Percentiles rank a stretch among this genome's conserved stretches.
phyloP scores from a whole-genome alignment of 2,888 invertebrate genomes.

The Trissoscelio sp. region DNA sequence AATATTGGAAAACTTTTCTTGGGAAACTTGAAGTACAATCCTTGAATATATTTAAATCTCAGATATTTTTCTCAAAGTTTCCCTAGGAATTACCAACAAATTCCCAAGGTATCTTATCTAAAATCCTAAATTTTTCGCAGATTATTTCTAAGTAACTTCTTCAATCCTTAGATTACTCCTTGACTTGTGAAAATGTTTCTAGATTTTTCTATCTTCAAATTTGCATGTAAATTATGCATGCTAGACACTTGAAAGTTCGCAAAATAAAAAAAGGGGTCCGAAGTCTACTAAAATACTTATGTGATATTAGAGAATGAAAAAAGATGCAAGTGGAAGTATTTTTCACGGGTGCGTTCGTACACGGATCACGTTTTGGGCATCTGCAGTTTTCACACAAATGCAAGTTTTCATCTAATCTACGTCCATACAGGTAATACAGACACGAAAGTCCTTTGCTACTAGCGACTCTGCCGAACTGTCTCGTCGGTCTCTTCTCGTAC shows the following conservation, averaged over 20 bases:
- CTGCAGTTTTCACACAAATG: conserved; percentile 71
- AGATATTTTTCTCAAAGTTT: no score
- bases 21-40: no score
- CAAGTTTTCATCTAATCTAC: conserved; percentile 64
- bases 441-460: conserved; percentile 49
- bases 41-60: no score
- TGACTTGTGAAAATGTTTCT: no score
- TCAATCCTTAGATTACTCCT: no score
- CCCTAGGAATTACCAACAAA: no score
- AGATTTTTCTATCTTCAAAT: no score
- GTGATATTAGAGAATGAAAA: conserved; percentile 37
- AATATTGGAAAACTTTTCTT: no score
- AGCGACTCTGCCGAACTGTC: conserved; percentile 62
- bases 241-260: not conserved
- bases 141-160: no score
- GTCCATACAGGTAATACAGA: conserved; percentile 57
- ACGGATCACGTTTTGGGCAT: conserved; percentile 74
- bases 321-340: conserved; percentile 63
- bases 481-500: conserved; percentile 59
- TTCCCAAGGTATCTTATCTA: no score
- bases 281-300: conserved; percentile 17
- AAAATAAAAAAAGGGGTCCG: not conserved
- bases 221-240: not conserved
- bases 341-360: conserved; percentile 72
- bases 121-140: no score